These are phyloP conservation scores for Pharmacophagus antenor DNA, from an alignment of 2,888 invertebrate species.

Conservation along the genomic window DNA sequence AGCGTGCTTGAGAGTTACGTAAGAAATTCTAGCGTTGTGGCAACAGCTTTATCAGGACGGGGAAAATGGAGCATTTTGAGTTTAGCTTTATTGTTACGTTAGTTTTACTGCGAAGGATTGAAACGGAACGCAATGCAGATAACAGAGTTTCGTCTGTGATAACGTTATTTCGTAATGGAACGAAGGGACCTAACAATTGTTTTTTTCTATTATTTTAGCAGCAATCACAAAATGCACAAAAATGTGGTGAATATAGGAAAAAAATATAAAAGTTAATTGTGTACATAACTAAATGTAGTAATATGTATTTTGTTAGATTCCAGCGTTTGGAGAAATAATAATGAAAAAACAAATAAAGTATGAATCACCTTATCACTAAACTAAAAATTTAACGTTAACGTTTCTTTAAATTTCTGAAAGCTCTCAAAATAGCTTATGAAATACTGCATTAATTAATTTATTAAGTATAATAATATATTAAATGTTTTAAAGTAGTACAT, in stretches of 20 bases:
- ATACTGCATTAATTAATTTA: too few relatives aligned
- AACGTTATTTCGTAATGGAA: neutral
- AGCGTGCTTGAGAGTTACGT: slow-evolving; percentile 1
- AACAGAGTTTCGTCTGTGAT: slow-evolving; percentile 3
- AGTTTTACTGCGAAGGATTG: slow-evolving; percentile 13
- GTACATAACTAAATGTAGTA: too few relatives aligned
- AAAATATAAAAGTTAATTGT: too few relatives aligned
- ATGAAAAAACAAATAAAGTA: neutral
- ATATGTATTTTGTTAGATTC: too few relatives aligned
- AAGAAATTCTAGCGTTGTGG: neutral
- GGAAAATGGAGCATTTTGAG: slow-evolving; percentile 1
- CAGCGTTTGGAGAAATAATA: too few relatives aligned
- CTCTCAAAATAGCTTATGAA: too few relatives aligned
- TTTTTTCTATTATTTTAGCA: neutral
- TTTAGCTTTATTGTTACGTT: slow-evolving; percentile 5
- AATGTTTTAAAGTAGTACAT: too few relatives aligned
- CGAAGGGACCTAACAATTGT: neutral
- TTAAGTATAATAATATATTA: too few relatives aligned
- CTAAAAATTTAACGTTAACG: neutral
- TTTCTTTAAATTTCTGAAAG: too few relatives aligned
- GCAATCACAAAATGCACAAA: too few relatives aligned
- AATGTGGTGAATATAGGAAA: too few relatives aligned
- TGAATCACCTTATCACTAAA: neutral
- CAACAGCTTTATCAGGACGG: slow-evolving; percentile 7
- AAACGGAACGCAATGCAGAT: slow-evolving; percentile 14